Evolutionary conservation across 2,113 vertebrate genomes (phyloP), one percentile per base, ranked within the genome.

Genomic region (Prinia subflava): DNA sequence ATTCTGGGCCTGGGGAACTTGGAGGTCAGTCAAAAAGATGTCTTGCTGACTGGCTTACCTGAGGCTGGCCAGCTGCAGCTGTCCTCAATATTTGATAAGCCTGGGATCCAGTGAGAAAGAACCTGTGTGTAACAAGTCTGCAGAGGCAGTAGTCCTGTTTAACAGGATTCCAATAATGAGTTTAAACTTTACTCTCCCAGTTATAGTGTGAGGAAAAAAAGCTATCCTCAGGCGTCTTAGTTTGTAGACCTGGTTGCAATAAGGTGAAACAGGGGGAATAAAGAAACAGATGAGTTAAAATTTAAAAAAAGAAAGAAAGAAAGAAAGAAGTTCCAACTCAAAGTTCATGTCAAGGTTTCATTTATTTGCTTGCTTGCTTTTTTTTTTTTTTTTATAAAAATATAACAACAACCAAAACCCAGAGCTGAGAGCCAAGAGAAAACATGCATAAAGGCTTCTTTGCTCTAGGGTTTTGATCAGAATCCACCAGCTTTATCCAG

Each of bases 21-120:
- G 81, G 78, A 95, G 31, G 30, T 42, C 47, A 68, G 52, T 83
- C 91, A 94, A 75, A 84, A 84, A 52, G 23, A 57, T 76, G 46
- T 86, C 84, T 89, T 87, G 30, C n/a, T 82, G 44, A 68, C 30
- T 81, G 71, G 24, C 59, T 63, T 86, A 91, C 57, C 76, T 68
- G 81, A 86, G 56, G 44, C 59, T 79, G 73, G 17, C 39, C 50
- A 67, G 56, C 33, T 91, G 59, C 53, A 64, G 12, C 47, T 92
- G 49, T 69, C n/a, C 39, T 83, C 8, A 0, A 39, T 50, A 3
- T 27, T 49, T 78, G 50, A 59, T 70, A 81, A 92, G 18, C 57
- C 52, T 63, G 49, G 6, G 10, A 69, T 35, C 4, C 47, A 27
- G 11, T 69, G 44, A 84, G 39, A 86, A 73, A 91, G 22, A 91